Evolutionary conservation across 2,113 vertebrate genomes (phyloP).

Genomic region (Burhinus bistriatus): DNA sequence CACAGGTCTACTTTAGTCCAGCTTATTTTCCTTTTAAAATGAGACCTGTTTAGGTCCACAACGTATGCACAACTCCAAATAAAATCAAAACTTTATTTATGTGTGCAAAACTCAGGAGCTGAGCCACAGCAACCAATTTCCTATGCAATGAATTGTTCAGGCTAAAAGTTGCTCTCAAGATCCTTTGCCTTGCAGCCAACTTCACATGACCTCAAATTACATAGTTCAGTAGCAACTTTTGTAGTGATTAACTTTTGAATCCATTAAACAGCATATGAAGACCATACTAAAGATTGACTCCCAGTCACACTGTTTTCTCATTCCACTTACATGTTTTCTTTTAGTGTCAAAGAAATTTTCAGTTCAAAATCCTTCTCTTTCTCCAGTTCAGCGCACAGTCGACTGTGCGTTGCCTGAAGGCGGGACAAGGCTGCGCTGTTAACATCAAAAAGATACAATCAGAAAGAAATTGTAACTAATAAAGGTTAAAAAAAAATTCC

Average conservation of each 20-base stretch:
- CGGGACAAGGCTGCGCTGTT: conserved; percentile 75
- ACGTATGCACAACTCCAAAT: not conserved
- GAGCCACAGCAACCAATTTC: not conserved
- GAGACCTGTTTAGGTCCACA: not conserved
- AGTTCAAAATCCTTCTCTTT: conserved; percentile 73
- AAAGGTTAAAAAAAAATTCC: not conserved
- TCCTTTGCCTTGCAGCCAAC: not conserved
- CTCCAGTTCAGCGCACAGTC: conserved; percentile 74
- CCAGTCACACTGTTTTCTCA: no score
- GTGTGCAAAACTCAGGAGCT: not conserved
- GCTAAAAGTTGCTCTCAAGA: not conserved
- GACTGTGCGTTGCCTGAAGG: conserved; percentile 68
- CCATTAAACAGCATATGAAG: not conserved
- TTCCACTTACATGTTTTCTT: conserved; percentile 79
- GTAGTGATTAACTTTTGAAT: not conserved
- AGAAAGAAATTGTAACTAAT: not conserved
- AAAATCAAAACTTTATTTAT: not conserved
- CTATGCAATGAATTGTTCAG: not conserved
- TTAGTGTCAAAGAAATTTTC: conserved; percentile 52
- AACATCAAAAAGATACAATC: not conserved
- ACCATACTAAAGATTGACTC: not conserved
- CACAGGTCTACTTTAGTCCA: not conserved
- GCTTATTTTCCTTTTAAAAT: not conserved
- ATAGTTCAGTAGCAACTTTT: not conserved
- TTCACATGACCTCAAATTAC: not conserved